Conservation (phyloP, 2,888 invertebrate genomes). For the Cordilura impudica region DNA sequence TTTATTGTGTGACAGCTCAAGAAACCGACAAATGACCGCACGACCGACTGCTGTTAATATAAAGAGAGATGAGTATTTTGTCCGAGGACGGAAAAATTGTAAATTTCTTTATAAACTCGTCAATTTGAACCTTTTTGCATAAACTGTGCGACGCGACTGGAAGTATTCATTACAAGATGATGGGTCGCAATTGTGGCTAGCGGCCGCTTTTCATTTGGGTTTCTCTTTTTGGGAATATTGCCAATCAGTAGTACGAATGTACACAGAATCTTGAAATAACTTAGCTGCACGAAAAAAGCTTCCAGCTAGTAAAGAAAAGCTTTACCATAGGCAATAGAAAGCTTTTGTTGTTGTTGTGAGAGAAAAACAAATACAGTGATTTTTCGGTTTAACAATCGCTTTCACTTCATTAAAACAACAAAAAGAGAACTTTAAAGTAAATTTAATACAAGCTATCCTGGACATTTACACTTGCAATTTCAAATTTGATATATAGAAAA, state of each 20-base stretch:
- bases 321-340: constrained; percentile 34
- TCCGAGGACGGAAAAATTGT: constrained; percentile 45
- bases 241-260: constrained; percentile 64
- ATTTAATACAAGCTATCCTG: too few relatives aligned
- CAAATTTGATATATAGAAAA: too few relatives aligned
- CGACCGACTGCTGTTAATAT: constrained; percentile 31
- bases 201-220: constrained; percentile 23
- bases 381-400: too few relatives aligned
- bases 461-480: too few relatives aligned
- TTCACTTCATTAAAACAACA: too few relatives aligned
- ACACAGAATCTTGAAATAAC: constrained; percentile 19
- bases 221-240: constrained; percentile 67
- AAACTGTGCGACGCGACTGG: constrained; percentile 76
- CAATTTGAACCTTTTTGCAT: constrained; percentile 73
- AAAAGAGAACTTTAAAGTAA: too few relatives aligned
- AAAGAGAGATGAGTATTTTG: background rate
- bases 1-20: constrained; percentile 36
- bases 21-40: constrained; percentile 35
- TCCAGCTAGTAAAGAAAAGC: constrained; percentile 29
- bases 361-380: constrained; percentile 3
- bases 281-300: constrained; percentile 41
- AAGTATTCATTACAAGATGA: constrained; percentile 63
- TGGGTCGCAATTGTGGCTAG: constrained; percentile 28
- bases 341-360: constrained; percentile 4
- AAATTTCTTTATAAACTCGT: constrained; percentile 29